phyloP scores from a whole-genome alignment of 2,113 vertebrate genomes.

The Barnardius zonarius region DNA sequence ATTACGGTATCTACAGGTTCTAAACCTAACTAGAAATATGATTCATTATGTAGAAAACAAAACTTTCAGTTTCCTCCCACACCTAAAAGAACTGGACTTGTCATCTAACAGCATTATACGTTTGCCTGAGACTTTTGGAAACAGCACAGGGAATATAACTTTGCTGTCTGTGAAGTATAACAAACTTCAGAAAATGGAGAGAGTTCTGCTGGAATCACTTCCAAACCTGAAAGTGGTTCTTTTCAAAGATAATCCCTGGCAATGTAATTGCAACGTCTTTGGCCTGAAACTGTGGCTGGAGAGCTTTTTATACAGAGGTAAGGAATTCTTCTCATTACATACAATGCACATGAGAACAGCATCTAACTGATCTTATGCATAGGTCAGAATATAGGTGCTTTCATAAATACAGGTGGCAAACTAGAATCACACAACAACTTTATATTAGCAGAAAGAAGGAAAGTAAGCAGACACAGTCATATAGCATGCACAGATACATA shows the following conservation, averaged over 20 bases:
- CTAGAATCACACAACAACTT: not conserved
- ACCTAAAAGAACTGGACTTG: constrained; percentile 86
- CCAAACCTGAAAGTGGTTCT: constrained; percentile 81
- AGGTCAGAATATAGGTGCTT: not conserved
- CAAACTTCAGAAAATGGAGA: constrained; percentile 83
- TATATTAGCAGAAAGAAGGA: not conserved
- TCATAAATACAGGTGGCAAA: not conserved
- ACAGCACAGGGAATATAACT: constrained; percentile 85
- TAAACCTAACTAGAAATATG: constrained; percentile 87
- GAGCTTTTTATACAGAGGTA: constrained; percentile 92
- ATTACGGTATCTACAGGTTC: constrained; percentile 79
- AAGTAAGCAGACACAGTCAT: not conserved
- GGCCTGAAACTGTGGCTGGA: constrained; percentile 97
- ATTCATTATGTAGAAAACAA: constrained; percentile 86
- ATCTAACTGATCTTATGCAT: not conserved
- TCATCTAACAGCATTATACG: constrained; percentile 87
- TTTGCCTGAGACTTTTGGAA: constrained; percentile 82
- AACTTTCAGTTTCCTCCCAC: constrained; percentile 82
- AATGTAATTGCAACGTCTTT: constrained; percentile 90
- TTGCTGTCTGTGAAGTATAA: constrained; percentile 85
- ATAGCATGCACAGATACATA: not conserved
- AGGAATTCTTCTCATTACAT: constrained; percentile 35
- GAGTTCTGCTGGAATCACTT: constrained; percentile 85
- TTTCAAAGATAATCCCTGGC: constrained; percentile 90
- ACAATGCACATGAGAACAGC: not conserved